These are phyloP conservation scores for Holacanthella duospinosa DNA, from an alignment of 2,888 invertebrate species.

Conservation along the genomic window DNA sequence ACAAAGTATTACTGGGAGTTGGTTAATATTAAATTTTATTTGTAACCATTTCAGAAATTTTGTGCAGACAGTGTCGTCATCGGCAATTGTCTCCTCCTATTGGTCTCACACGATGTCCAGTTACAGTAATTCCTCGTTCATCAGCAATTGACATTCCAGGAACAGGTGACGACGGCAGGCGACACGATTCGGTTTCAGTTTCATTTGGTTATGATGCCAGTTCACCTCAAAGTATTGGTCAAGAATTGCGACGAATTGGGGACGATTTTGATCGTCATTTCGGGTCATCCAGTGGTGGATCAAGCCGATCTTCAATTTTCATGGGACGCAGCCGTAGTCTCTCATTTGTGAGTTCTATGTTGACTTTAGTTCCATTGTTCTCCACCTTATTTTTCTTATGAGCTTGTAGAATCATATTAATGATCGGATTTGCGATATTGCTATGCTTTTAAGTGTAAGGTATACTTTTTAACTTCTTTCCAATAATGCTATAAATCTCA, in stretches of 20 bases:
- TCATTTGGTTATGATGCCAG: too few species aligned
- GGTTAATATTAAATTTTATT: not conserved
- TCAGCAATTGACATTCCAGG: not conserved
- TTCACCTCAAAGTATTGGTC: not conserved
- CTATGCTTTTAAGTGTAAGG: too few species aligned
- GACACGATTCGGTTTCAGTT: too few species aligned
- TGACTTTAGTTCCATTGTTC: not conserved
- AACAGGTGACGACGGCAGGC: not conserved
- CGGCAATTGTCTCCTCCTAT: not conserved
- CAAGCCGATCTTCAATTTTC: not conserved
- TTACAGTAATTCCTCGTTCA: not conserved
- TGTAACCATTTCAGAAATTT: not conserved
- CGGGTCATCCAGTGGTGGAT: not conserved
- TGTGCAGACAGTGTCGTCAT: not conserved
- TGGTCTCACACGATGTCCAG: not conserved
- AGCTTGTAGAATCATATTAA: too few species aligned
- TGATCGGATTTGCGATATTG: too few species aligned
- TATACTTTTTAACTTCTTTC: too few species aligned
- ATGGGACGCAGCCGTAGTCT: not conserved
- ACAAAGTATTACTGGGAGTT: not conserved
- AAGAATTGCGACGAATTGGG: slow-evolving; percentile 6
- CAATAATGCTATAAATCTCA: too few species aligned
- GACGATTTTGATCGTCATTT: slow-evolving; percentile 7
- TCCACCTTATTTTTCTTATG: not conserved
- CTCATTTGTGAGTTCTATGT: not conserved